phyloP scores from a whole-genome alignment of 2,888 invertebrate species.

The Lochmaea capreae region DNA sequence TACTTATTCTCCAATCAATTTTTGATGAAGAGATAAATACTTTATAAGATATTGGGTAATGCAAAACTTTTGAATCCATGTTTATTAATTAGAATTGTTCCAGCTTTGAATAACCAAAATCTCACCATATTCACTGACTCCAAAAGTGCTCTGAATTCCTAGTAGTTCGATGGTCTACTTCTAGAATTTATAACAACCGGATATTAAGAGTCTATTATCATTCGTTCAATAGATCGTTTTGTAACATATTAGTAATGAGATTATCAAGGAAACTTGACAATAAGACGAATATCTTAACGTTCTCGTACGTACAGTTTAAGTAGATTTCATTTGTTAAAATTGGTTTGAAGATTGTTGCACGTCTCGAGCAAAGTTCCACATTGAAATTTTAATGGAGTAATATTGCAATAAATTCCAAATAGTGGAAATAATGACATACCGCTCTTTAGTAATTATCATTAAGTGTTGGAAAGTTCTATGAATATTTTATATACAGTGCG shows the following conservation, averaged over 20 bases:
- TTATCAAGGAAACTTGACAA: slow-evolving; percentile 3
- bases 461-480: too few species aligned
- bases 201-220: slow-evolving; percentile 1
- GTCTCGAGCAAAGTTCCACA: neutral
- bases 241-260: neutral
- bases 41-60: too few species aligned
- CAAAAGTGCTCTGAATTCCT: neutral
- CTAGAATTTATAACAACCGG: neutral
- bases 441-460: neutral
- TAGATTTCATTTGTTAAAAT: neutral
- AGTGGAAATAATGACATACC: neutral
- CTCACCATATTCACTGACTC: neutral
- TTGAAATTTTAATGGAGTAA: neutral
- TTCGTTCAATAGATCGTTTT: neutral
- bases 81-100: neutral
- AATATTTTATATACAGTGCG: too few species aligned
- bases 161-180: neutral
- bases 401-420: neutral
- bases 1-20: too few species aligned
- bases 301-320: neutral
- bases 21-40: too few species aligned
- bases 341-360: neutral
- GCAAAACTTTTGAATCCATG: too few species aligned
- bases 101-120: too few species aligned
- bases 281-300: neutral